These are phyloP conservation scores for Parazoanthus darwini DNA, from an alignment of 92 coral and sea anemone species.

Conservation along the genomic window DNA sequence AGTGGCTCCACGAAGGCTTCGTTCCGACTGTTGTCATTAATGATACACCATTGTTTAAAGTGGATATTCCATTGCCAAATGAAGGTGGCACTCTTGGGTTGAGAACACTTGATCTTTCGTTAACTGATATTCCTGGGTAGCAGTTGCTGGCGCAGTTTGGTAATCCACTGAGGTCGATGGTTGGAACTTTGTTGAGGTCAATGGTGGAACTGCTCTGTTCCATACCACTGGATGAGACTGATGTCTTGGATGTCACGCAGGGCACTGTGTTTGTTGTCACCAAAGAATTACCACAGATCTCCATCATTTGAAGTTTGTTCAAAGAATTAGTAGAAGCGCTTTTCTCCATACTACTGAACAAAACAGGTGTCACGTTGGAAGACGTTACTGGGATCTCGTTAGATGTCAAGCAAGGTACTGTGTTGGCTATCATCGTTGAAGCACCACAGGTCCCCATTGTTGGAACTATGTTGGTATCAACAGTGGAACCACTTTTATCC, in stretches of 20 bases:
- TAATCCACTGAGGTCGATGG: not conserved
- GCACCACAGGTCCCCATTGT: not conserved
- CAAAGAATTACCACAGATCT: not conserved
- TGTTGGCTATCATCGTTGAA: not conserved
- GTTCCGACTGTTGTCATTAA: not conserved
- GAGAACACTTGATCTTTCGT: not conserved
- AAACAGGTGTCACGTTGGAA: not conserved
- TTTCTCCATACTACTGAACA: not conserved
- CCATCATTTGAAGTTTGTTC: not conserved
- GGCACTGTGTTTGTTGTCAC: not conserved
- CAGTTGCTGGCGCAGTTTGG: constrained; percentile 1
- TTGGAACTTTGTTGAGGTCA: not conserved
- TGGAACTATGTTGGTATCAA: not conserved
- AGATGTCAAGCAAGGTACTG: not conserved
- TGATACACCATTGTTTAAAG: not conserved
- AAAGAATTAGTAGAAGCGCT: not conserved
- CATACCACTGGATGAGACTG: not conserved
- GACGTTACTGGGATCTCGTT: not conserved
- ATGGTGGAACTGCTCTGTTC: not conserved
- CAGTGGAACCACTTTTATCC: not conserved
- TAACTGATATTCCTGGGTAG: not conserved
- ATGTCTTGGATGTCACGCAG: not conserved
- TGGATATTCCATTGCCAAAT: not conserved
- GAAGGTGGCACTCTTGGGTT: not conserved
- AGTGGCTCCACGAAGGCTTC: not conserved